Evolutionary conservation across 2,113 vertebrate genomes (phyloP), one percentile per base, ranked within the genome.

Genomic region (Lophochroa leadbeateri): DNA sequence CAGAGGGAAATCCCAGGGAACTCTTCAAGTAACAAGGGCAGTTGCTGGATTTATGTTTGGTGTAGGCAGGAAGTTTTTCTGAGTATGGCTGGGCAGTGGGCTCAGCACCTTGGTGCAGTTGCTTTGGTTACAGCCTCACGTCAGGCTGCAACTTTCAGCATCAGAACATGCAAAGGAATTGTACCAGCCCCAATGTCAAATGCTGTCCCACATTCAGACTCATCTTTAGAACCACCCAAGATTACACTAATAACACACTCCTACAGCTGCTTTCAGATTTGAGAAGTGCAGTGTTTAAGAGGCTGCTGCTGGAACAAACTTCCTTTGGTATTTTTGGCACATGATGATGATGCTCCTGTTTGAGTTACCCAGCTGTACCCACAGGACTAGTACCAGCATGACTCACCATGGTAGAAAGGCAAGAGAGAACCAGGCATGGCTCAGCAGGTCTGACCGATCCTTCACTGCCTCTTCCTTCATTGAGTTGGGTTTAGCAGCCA

Each of bases 171-270:
- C 13, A 6, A 53, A 68, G 52, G 43, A 88, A 55, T 24, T 1
- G 0, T 31, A 25, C 79, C 0, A 0, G 23, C 2, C 24, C 24
- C 28, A 46, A 0, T 3, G 29, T 39, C 37, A 43, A 67, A 29
- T 11, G 5, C 1, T 0, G 9, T 17, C 47, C 43, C 21, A 2
- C 11, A 20, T 14, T 69, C 65, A 35, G 17, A 12, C 8, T 71
- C 43, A 9, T n/a, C 15, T 37, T 50, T 21, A 84, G 35, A 65
- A 20, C 15, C 46, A 52, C 17, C 13, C 39, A 9, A 13, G 64
- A 16, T 44, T 21, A 44, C 8, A 72, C 19, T 9, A 35, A 8
- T 4, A 75, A 3, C 7, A 17, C 20, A 6, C 16, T 70, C 46
- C 60, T 70, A 41, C 7, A 52, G 41, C 31, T 70, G 63, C 44